phyloP scores from a whole-genome alignment of 2,888 invertebrate species.

The Dryocosmus kuriphilus region DNA sequence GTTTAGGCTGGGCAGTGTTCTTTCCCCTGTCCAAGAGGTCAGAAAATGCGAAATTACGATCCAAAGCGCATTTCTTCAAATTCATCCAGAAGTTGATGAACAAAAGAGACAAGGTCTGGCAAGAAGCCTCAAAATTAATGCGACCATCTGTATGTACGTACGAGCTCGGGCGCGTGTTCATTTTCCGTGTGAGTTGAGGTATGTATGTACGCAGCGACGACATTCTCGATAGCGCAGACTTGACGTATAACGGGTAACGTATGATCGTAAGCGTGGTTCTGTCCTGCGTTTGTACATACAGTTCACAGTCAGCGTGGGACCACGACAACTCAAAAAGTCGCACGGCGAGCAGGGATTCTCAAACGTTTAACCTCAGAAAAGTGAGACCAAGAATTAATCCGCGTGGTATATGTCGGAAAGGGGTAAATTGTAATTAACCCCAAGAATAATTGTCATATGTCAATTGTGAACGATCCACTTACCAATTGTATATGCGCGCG shows the following conservation, averaged over 20 bases:
- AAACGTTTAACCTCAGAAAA: slow-evolving; percentile 53
- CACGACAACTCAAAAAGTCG: slow-evolving; percentile 76
- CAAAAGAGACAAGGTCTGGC: background rate
- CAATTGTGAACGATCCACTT: slow-evolving; percentile 17
- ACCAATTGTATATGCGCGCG: background rate
- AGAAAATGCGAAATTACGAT: no score
- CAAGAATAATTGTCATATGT: slow-evolving; percentile 4
- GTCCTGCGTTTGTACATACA: slow-evolving; percentile 56
- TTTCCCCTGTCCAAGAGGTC: no score
- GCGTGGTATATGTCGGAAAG: background rate
- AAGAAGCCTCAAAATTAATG: background rate
- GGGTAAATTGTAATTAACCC: slow-evolving; percentile 27
- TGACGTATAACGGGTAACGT: slow-evolving; percentile 57
- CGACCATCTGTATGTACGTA: slow-evolving; percentile 10
- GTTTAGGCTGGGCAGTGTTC: no score
- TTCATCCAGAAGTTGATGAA: background rate
- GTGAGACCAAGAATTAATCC: slow-evolving; percentile 23
- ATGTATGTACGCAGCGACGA: slow-evolving; percentile 53
- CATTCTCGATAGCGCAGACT: slow-evolving; percentile 58
- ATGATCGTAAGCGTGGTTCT: slow-evolving; percentile 47
- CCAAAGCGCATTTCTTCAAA: background rate
- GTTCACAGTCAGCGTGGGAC: slow-evolving; percentile 74
- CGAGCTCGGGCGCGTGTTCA: slow-evolving; percentile 22
- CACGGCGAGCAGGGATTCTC: slow-evolving; percentile 75
- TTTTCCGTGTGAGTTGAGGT: slow-evolving; percentile 38